A percentile compares a stretch with the other conserved stretches of the same genome.
Evolutionary conservation across 1,140 invertebrate genomes (phyloP).

Genomic region (Zaprionus inermis): DNA sequence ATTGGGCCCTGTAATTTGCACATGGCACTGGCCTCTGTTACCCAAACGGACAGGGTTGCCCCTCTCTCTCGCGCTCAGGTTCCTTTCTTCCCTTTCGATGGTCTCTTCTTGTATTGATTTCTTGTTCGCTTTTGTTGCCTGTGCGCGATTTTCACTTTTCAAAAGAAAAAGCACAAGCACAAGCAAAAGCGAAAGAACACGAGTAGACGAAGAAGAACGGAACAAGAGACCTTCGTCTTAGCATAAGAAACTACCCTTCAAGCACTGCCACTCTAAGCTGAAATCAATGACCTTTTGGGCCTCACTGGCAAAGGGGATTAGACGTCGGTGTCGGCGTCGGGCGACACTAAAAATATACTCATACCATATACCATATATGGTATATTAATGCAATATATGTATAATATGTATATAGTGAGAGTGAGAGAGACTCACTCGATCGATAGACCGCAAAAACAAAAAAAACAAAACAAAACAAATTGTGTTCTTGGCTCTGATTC

Average conservation of each 20-base stretch:
- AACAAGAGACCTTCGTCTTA: slow-evolving; percentile 71
- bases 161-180: slow-evolving; percentile 37
- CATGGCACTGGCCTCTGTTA: slow-evolving; percentile 50
- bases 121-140: slow-evolving; percentile 52
- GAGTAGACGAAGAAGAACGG: slow-evolving; percentile 9
- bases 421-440: slow-evolving; percentile 3
- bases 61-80: slow-evolving; percentile 45
- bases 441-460: slow-evolving; percentile 59
- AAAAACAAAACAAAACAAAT: slow-evolving; percentile 32
- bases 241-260: slow-evolving; percentile 73
- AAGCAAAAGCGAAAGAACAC: slow-evolving; percentile 9
- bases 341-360: slow-evolving; percentile 45
- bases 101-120: slow-evolving; percentile 67
- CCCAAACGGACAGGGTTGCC: too few relatives aligned
- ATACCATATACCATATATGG: slow-evolving; percentile 16
- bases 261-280: slow-evolving; percentile 68
- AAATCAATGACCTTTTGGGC: slow-evolving; percentile 78
- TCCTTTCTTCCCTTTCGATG: slow-evolving; percentile 31
- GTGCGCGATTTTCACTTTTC: slow-evolving; percentile 75
- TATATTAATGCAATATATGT: slow-evolving; percentile 21
- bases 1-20: slow-evolving; percentile 54
- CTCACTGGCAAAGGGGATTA: slow-evolving; percentile 58
- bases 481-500: slow-evolving; percentile 7
- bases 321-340: slow-evolving; percentile 46
- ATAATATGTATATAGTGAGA: neutral